Percentiles rank a stretch among this genome's conserved stretches.
These are phyloP conservation scores for Mactromeris polynyma DNA, from an alignment of 2,888 invertebrate species.

Conservation along the genomic window DNA sequence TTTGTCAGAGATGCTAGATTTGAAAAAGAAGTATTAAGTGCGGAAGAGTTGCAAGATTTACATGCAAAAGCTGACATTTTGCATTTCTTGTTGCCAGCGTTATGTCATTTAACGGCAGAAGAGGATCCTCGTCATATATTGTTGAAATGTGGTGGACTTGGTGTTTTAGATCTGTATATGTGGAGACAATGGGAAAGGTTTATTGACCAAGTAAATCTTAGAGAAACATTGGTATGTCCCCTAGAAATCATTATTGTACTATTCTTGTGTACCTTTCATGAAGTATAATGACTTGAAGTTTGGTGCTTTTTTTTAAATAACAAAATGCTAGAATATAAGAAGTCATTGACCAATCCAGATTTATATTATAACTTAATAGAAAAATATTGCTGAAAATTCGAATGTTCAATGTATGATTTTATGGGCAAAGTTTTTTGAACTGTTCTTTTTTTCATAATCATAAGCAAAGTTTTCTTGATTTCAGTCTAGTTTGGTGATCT, in stretches of 20 bases:
- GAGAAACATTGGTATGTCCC: conserved; percentile 62
- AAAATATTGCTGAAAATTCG: neutral
- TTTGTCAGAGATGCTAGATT: conserved; percentile 30
- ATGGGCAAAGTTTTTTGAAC: too few species aligned
- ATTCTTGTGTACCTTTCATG: too few species aligned
- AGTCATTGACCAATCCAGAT: too few species aligned
- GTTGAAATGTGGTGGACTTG: conserved; percentile 88
- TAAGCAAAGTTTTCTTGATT: conserved; percentile 37
- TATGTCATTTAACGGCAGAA: conserved; percentile 96
- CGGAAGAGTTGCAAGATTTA: conserved; percentile 61
- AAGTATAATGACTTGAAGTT: too few species aligned
- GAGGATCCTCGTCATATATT: conserved; percentile 94
- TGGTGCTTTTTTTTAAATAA: too few species aligned
- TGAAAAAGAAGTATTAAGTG: conserved; percentile 52
- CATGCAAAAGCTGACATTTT: conserved; percentile 90
- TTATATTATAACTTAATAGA: too few species aligned
- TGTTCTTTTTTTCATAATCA: too few species aligned
- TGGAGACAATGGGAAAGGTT: conserved; percentile 66
- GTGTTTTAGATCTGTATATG: conserved; percentile 90
- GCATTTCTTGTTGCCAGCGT: conserved; percentile 94
- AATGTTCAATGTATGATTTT: too few species aligned
- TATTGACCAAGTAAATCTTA: conserved; percentile 39
- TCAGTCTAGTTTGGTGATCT: conserved; percentile 92
- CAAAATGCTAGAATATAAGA: too few species aligned
- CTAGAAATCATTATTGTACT: neutral